Percentiles rank a stretch among this genome's conserved stretches.
These are phyloP conservation scores for Eucera pruinosa DNA, from an alignment of 2,888 invertebrate species.

Conservation along the genomic window DNA sequence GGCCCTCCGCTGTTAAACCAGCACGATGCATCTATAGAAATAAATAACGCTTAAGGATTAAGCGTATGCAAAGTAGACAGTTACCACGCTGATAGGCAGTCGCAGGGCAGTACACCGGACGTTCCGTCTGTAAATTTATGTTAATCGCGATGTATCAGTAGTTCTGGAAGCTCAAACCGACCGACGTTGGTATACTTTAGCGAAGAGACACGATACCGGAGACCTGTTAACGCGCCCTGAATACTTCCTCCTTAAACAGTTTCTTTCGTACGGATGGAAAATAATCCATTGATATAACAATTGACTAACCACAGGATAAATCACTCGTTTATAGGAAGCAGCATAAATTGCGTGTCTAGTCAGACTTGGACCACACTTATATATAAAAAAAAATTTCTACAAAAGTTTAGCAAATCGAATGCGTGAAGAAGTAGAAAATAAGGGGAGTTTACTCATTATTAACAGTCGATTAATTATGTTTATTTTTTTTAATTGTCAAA, in stretches of 20 bases:
- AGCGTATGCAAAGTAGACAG: constrained; percentile 81
- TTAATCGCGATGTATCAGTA: constrained; percentile 84
- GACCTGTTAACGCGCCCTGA: constrained; percentile 40
- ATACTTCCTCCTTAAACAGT: constrained; percentile 24
- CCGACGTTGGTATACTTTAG: constrained; percentile 62
- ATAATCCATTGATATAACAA: no score
- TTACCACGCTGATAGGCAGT: constrained; percentile 81
- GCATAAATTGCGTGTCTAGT: no score
- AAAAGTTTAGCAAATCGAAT: no score
- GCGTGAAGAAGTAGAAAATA: no score
- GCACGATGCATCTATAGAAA: constrained; percentile 41
- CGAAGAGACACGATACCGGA: constrained; percentile 38
- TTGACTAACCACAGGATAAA: no score
- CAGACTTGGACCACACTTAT: no score
- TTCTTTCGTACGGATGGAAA: neutral
- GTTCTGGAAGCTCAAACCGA: constrained; percentile 75
- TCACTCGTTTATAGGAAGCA: no score
- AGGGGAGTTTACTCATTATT: no score
- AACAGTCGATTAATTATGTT: no score
- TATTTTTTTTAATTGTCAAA: no score
- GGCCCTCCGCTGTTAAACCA: neutral
- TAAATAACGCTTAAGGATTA: constrained; percentile 78
- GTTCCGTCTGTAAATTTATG: constrained; percentile 83
- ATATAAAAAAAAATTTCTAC: no score
- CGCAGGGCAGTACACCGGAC: constrained; percentile 80